phyloP scores from a whole-genome alignment of 2,113 vertebrate species.

The Oncorhynchus masou region DNA sequence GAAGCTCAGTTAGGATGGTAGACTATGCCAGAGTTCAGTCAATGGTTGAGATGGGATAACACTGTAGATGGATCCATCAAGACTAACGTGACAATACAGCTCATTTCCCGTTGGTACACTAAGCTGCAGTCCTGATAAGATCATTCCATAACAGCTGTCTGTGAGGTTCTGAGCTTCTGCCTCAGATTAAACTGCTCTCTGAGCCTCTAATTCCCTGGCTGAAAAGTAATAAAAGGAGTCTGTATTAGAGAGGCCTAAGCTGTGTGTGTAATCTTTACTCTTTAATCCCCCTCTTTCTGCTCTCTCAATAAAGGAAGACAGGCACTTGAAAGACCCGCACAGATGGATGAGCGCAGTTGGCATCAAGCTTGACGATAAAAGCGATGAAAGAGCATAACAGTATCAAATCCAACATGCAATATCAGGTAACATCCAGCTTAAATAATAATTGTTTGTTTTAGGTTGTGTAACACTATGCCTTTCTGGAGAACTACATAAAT shows the following conservation, averaged over 20 bases:
- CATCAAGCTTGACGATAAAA: not conserved
- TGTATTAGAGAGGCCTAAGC: constrained; percentile 51
- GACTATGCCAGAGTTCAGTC: too few relatives aligned
- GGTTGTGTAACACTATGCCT: not conserved
- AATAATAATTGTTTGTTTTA: not conserved
- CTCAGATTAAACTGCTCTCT: constrained; percentile 14
- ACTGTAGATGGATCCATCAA: too few relatives aligned
- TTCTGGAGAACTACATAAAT: not conserved
- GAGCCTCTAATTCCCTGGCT: constrained; percentile 55
- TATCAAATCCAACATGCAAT: not conserved
- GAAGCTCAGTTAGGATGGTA: too few relatives aligned
- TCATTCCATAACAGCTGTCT: not conserved
- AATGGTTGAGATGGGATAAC: too few relatives aligned
- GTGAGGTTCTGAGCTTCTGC: constrained; percentile 7
- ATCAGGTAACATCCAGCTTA: constrained; percentile 17
- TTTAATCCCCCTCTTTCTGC: constrained; percentile 49
- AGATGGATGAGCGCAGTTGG: constrained; percentile 27
- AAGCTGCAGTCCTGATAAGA: not conserved
- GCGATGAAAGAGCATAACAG: not conserved
- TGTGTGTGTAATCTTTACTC: constrained; percentile 59
- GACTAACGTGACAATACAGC: not conserved
- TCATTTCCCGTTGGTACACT: not conserved
- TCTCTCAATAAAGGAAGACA: constrained; percentile 11
- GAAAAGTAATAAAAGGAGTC: constrained; percentile 59
- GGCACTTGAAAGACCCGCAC: constrained; percentile 16